Percentiles rank a stretch among this genome's conserved stretches.
Conservation (phyloP, 2,888 invertebrate genomes). For the Cephus pulcher region DNA sequence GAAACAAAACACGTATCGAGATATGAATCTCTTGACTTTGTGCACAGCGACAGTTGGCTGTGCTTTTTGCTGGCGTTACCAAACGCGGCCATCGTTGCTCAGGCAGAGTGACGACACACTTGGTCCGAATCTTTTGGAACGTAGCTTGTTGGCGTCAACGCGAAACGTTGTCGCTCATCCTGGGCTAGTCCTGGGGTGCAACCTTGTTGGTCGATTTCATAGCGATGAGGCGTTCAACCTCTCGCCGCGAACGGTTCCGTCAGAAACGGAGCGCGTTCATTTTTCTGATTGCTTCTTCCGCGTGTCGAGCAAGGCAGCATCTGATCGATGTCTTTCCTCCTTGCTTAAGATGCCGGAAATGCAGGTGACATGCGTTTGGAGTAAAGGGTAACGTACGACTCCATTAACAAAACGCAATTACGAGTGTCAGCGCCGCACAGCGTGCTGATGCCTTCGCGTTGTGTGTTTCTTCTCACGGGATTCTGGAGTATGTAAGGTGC, state of each 20-base stretch:
- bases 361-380: neutral
- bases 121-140: constrained; percentile 38
- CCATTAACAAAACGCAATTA: too few relatives aligned
- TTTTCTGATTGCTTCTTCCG: constrained; percentile 18
- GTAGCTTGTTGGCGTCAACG: constrained; percentile 58
- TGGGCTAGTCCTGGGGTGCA: constrained; percentile 27
- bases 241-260: neutral
- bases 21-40: constrained; percentile 64
- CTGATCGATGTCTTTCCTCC: neutral
- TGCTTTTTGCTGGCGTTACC: constrained; percentile 45
- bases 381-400: neutral
- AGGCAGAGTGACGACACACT: constrained; percentile 18
- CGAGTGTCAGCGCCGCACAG: neutral
- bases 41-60: constrained; percentile 38
- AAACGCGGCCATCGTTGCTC: constrained; percentile 27
- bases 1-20: constrained; percentile 50
- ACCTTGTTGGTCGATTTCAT: constrained; percentile 24
- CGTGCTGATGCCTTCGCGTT: neutral
- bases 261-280: constrained; percentile 22
- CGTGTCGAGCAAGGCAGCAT: neutral
- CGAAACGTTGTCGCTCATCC: constrained; percentile 57
- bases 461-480: neutral
- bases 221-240: neutral
- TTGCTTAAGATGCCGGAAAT: neutral
- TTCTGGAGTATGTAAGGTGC: neutral